Base-by-base conservation (phyloP, 2,113 vertebrate species). In the Cinclus mexicanus region DNA sequence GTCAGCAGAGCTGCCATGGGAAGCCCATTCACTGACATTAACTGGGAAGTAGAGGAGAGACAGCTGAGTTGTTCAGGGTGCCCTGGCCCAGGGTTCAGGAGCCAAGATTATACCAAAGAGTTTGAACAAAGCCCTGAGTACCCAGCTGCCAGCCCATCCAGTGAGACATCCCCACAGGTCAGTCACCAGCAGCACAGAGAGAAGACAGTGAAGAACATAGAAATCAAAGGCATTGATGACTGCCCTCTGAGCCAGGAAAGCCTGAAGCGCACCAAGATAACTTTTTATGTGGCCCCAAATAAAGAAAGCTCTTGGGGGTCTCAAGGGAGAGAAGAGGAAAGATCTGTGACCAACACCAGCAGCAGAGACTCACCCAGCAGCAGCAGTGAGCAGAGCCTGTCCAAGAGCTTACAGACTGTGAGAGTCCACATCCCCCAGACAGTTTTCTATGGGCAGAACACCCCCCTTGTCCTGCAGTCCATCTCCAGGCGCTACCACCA, bases 361-460 rank as follows among this genome's bases (percentile, higher is more conserved):
- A 78, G 78, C n/a, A 39, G 28, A 7, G n/a, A 50, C 71, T 76
- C 11, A 0, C 46, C 42, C 42, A 90, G 77, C 55, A 92, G 67
- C 80, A 90, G 26, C 67, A 42, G 22, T 10, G 78, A 86, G 59
- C 94, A 86, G 42, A 81, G 47, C 33, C 37, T 12, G 18, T 26
- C 74, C 57, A 92, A 65, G 71, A 57, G 71, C 46, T 71, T 70
- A n/a, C 94, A 92, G 64, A 89, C 94, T 26, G 80, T 97, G 7
- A 94, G 93, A 56, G 96, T 97, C 29, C 95, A 97, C 14, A 97
- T 97, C 18, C 98, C 98, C 18, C 98, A 98, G 93, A 98, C 98
- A 12, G 88, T 98, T 25, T 98, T 98, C 88, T 98, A 98, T 26
- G 97, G 97, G 53, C 98, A 98, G 77, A 97, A 98, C 12, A 96